Percentiles rank a stretch among this genome's conserved stretches.
These are phyloP conservation scores for Crotalus horridus DNA, from an alignment of 2,113 vertebrate genomes.

Conservation along the genomic window DNA sequence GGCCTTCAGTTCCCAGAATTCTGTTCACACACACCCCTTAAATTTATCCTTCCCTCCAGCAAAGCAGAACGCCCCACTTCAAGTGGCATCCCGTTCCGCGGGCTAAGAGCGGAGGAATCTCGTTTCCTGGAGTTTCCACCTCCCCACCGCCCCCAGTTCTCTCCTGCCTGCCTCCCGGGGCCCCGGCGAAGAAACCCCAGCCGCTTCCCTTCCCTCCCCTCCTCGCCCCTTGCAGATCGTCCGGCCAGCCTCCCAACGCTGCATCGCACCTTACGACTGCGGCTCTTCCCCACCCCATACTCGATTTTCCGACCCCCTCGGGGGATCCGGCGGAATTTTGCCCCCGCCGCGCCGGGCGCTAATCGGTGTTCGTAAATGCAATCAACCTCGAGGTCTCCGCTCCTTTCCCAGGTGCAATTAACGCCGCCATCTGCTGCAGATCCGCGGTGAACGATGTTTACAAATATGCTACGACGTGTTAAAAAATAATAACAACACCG, in stretches of 20 bases:
- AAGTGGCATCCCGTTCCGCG: not conserved
- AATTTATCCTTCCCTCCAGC: too few relatives aligned
- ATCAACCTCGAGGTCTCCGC: conserved; percentile 86
- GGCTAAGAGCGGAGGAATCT: not conserved
- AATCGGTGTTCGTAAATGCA: conserved; percentile 78
- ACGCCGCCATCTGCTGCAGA: conserved; percentile 91
- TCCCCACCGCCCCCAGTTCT: not conserved
- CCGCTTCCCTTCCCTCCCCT: too few relatives aligned
- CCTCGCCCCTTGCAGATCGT: too few relatives aligned
- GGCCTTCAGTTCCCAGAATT: too few relatives aligned
- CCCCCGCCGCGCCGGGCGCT: conserved; percentile 41
- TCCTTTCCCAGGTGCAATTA: conserved; percentile 91
- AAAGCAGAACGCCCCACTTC: too few relatives aligned
- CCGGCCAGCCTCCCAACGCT: too few relatives aligned
- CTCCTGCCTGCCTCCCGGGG: not conserved
- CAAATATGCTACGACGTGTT: conserved; percentile 73
- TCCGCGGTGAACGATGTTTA: conserved; percentile 92
- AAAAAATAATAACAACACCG: not conserved
- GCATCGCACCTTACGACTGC: too few relatives aligned
- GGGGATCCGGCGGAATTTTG: not conserved
- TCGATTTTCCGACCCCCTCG: conserved; percentile 25
- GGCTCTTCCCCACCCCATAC: not conserved
- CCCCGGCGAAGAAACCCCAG: too few relatives aligned
- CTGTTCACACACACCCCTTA: too few relatives aligned
- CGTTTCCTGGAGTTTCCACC: not conserved